Evolutionary conservation across 2,888 invertebrate genomes (phyloP), one percentile per base, ranked within the genome.

Genomic region (Drosophila vallismaia): DNA sequence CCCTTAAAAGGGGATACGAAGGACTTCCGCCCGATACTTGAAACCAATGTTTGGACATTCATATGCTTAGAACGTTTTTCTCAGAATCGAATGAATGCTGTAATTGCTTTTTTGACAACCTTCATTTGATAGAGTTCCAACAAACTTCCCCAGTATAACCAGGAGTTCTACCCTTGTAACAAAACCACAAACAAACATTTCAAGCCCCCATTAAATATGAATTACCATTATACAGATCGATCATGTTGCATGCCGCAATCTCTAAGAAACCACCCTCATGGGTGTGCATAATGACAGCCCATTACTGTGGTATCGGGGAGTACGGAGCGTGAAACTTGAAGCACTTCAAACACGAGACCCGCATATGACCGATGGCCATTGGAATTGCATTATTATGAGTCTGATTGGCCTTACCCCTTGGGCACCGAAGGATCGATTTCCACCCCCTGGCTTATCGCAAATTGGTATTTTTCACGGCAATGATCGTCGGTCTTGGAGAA

Each of bases 201-300:
- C 53, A 48, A 57, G 55, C 79, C 81, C 81, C 57, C 73, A 77
- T 83, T 67, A 67, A 69, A 75, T 62, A 72, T 57, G 55, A 45
- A 79, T 82, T 79, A 71, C 67, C 6, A 58, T 60, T 60, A 38
- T 7, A 54, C 53, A 66, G 78, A 81, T 86, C 85, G 78, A 81
- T 81, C 86, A 86, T 81, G 64, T 81, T 83, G 86, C 86, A 83
- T 86, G 86, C 63, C 29, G 44, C 55, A 49, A 48, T 44, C 50
- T 12, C 38, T 44, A 59, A 58, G 52, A 63, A 81, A 40, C 79
- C 67, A 81, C 87, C 87, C 87, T 55, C 60, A 54, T 77, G 45
- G 57, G 31, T 19, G 36, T 52, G 28, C 49, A 50, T 62, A 75
- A 81, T 79, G 68, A 80, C 68, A 71, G 46, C 71, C 64, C 60